Base-by-base conservation (phyloP, 2,888 invertebrate genomes). In the Villa cingulata region DNA sequence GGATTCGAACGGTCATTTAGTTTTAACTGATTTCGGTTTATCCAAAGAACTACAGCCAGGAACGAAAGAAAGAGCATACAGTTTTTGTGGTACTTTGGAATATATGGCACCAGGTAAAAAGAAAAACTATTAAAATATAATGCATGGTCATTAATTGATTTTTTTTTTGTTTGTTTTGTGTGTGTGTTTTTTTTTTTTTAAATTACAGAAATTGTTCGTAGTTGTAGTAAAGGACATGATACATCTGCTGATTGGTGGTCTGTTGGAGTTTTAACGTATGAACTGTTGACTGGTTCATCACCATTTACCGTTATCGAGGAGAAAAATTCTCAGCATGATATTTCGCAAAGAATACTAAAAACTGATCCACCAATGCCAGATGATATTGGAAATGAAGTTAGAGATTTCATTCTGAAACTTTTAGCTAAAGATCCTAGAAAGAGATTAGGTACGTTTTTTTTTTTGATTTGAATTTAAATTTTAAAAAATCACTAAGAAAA, bases 211-310 rank as follows among this genome's bases (percentile, higher is more conserved):
- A 81, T 83, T 37, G 82, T 83, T 51, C 70, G 84, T 60, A 88
- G 90, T 47, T 89, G 90, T 52, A 82, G 81, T 47, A 80, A 82
- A 56, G 96, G 96, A 19, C 95, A 96, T 71, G 91, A 94, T 78
- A 88, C 90, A 85, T 88, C 92, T 43, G 96, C 95, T 7, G 97
- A 97, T 72, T 97, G 96, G 96, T 97, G 97, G 97, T 94, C 94
- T 29, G 86, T 96, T 9, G 95, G 95, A 9, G 95, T 97, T 2
- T 72, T 97, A 41, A 90, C 94, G 0, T 97, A 95, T 74, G 96
- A 97, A 71, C 77, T 97, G 39, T 72, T 97, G 46, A 96, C 95
- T 0, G 96, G 97, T 45, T 92, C 94, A 9, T 95, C 95, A 1
- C 97, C 97, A 3, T 97, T 97, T 71, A 94, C 96, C 10, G 89